phyloP scores from a whole-genome alignment of 2,113 vertebrate genomes.

The Anoura caudifer region DNA sequence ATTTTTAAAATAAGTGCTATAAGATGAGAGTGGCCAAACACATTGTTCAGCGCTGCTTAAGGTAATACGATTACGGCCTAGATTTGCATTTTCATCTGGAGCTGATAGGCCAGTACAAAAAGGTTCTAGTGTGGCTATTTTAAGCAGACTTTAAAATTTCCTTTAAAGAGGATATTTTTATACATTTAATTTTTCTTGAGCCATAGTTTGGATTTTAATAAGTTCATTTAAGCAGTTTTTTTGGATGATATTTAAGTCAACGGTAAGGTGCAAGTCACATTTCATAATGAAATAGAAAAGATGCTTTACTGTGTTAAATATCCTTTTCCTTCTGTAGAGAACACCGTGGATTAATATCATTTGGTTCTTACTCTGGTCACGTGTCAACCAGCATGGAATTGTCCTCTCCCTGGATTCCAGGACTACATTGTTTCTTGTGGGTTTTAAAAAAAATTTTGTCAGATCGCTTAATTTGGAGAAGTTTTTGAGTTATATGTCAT shows the following conservation, averaged over 20 bases:
- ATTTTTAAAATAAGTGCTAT: not conserved
- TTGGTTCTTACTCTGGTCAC: not conserved
- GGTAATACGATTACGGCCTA: not conserved
- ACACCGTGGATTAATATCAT: not conserved
- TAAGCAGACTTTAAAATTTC: conserved; percentile 9
- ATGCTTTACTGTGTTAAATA: conserved; percentile 6
- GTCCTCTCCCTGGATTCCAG: not conserved
- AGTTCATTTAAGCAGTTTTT: not conserved
- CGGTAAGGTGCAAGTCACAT: not conserved
- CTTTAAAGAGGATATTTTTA: not conserved
- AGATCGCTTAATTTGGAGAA: not conserved
- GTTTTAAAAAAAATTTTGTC: not conserved
- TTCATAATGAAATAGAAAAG: not conserved
- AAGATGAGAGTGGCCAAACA: not conserved
- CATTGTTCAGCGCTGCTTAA: not conserved
- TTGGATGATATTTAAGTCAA: not conserved
- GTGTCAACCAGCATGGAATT: not conserved
- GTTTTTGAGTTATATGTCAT: not conserved
- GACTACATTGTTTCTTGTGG: not conserved
- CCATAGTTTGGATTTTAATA: conserved; percentile 18
- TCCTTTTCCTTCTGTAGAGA: not conserved
- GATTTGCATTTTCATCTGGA: conserved; percentile 6
- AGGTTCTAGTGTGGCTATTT: not conserved
- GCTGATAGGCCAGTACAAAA: not conserved
- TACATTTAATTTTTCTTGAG: conserved; percentile 15